Percentiles rank a stretch among this genome's conserved stretches.
These are phyloP conservation scores for Halcyon smyrnensis DNA, from an alignment of 2,797 vertebrate species.

Conservation along the genomic window DNA sequence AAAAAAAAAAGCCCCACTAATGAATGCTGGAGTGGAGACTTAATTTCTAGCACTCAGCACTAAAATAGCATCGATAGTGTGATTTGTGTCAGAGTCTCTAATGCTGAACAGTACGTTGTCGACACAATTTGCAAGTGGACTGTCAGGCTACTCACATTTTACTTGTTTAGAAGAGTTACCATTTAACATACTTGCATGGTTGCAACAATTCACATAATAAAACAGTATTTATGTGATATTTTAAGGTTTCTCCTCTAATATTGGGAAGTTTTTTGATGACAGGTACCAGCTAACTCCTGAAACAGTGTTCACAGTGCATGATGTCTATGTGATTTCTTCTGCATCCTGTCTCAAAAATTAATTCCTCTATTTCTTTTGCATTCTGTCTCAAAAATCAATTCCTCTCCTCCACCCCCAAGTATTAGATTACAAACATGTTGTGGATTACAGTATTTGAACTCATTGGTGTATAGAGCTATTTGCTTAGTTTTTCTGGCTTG, in stretches of 20 bases:
- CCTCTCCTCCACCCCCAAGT: fast-evolving
- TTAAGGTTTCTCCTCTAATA: not conserved
- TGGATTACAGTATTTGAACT: not conserved
- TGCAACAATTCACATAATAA: not conserved
- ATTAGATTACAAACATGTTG: not conserved
- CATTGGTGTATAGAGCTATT: not conserved
- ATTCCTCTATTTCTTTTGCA: not conserved
- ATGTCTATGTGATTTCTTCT: not conserved
- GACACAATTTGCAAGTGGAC: not conserved
- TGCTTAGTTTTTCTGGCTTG: not conserved
- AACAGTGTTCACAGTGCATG: not conserved
- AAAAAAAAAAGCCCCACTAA: not conserved
- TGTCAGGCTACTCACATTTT: not conserved
- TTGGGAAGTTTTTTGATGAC: not conserved
- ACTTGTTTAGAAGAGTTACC: not conserved
- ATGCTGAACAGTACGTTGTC: not conserved
- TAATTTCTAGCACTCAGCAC: not conserved
- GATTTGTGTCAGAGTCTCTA: not conserved
- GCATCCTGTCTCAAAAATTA: not conserved
- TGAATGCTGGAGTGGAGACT: not conserved
- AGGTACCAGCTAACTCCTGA: not conserved
- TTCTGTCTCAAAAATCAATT: not conserved
- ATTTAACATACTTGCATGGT: not conserved
- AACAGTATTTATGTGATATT: not conserved
- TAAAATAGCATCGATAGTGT: not conserved